Evolutionary conservation across 2,797 vertebrate species (phyloP).

Genomic region (Heliangelus exortis): DNA sequence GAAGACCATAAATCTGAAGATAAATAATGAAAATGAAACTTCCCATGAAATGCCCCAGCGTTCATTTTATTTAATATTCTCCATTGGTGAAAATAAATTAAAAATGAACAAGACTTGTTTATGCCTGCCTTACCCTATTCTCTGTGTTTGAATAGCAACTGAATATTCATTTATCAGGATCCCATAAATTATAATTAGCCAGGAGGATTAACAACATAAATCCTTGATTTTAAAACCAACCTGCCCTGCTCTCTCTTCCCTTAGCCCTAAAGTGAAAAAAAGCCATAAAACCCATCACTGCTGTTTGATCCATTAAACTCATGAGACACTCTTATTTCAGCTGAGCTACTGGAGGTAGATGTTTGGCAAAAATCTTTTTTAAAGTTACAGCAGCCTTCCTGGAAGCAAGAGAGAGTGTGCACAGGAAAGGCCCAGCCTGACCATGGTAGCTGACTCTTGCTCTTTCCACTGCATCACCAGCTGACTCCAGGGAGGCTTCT

Average conservation of each 20-base stretch:
- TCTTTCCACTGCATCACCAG: constrained; percentile 36
- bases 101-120: constrained; percentile 86
- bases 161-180: constrained; percentile 86
- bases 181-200: constrained; percentile 88
- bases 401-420: not conserved
- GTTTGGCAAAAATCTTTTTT: constrained; percentile 75
- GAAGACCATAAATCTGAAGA: constrained; percentile 81
- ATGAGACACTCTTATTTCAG: constrained; percentile 80
- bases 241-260: constrained; percentile 80
- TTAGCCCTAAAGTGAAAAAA: constrained; percentile 85
- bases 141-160: constrained; percentile 82
- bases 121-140: constrained; percentile 78
- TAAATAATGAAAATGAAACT: constrained; percentile 82
- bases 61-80: constrained; percentile 84
- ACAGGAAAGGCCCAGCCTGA: constrained; percentile 41
- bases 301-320: constrained; percentile 85
- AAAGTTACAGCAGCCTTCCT: constrained; percentile 76
- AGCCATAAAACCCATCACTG: constrained; percentile 83
- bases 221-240: constrained; percentile 86
- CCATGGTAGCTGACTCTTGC: not conserved
- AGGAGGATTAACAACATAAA: constrained; percentile 87
- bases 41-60: constrained; percentile 73
- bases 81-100: constrained; percentile 85
- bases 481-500: constrained; percentile 30
- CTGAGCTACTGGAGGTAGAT: constrained; percentile 70